Evolutionary conservation across 2,888 invertebrate species (phyloP).

Genomic region (Drosophila seclusa): DNA sequence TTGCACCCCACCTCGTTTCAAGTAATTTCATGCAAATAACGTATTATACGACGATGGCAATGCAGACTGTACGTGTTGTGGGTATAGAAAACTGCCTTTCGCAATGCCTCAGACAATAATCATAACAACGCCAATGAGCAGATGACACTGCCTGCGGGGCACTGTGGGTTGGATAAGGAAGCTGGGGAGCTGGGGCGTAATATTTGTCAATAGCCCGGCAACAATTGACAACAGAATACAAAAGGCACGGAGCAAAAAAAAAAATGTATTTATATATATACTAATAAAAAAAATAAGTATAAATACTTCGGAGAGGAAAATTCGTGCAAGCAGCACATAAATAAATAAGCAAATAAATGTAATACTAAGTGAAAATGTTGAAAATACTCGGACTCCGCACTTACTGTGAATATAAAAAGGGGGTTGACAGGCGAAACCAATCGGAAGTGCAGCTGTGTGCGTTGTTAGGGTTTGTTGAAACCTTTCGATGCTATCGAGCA

Average conservation of each 20-base stretch:
- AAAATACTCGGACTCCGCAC: slow-evolving; percentile 22
- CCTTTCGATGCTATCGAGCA: not conserved
- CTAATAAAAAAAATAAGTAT: slow-evolving; percentile 12
- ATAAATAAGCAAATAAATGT: slow-evolving; percentile 70
- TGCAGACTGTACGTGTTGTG: slow-evolving; percentile 71
- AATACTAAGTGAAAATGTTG: slow-evolving; percentile 72
- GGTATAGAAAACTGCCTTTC: slow-evolving; percentile 64
- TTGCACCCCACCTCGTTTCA: slow-evolving; percentile 10
- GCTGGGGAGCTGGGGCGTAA: slow-evolving; percentile 33
- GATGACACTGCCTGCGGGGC: slow-evolving; percentile 32
- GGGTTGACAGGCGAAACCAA: slow-evolving; percentile 21
- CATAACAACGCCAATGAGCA: slow-evolving; percentile 67
- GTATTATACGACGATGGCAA: slow-evolving; percentile 66
- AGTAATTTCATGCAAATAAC: slow-evolving; percentile 79
- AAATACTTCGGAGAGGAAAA: slow-evolving; percentile 24
- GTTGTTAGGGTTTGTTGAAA: slow-evolving; percentile 9
- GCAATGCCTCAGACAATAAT: slow-evolving; percentile 73
- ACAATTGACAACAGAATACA: slow-evolving; percentile 67
- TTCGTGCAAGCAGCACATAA: slow-evolving; percentile 55
- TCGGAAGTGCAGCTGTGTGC: slow-evolving; percentile 38
- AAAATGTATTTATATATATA: not conserved
- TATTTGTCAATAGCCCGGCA: slow-evolving; percentile 73
- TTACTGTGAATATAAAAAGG: not conserved
- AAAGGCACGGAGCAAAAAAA: slow-evolving; percentile 27
- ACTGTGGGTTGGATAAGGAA: not conserved